These are phyloP conservation scores for Sphecodes monilicornis DNA, from an alignment of 2,888 invertebrate genomes.

Conservation along the genomic window DNA sequence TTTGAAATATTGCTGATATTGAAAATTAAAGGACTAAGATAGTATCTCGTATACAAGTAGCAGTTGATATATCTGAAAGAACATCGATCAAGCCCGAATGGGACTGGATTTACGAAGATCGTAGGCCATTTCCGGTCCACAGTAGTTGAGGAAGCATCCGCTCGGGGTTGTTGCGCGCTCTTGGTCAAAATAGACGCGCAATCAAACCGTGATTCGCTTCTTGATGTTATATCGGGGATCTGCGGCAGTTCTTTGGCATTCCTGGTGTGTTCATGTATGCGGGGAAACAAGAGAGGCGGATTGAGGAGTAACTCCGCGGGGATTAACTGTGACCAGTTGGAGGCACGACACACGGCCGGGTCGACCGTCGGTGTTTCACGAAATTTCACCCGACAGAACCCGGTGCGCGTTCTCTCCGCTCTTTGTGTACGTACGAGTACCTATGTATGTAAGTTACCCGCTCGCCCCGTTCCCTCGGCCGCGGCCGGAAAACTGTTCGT, in stretches of 20 bases:
- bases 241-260: conserved; percentile 54
- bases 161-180: not conserved
- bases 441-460: not conserved
- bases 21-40: too few species aligned
- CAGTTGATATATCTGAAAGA: not conserved
- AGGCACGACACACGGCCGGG: conserved; percentile 72
- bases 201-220: conserved; percentile 57
- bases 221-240: conserved; percentile 47
- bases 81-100: not conserved
- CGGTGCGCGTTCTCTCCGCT: not conserved
- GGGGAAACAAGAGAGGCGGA: conserved; percentile 49
- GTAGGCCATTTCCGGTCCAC: not conserved
- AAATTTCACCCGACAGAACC: conserved; percentile 47
- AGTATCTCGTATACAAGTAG: not conserved
- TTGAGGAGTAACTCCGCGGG: conserved; percentile 59
- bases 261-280: conserved; percentile 49
- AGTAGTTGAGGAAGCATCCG: not conserved
- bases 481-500: conserved; percentile 25
- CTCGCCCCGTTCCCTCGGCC: not conserved
- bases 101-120: not conserved
- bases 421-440: not conserved
- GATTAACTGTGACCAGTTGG: conserved; percentile 72
- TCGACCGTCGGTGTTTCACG: conserved; percentile 64
- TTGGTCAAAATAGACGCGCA: conserved; percentile 32
- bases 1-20: too few species aligned